A percentile compares a stretch with the other conserved stretches of the same genome.
Evolutionary conservation across 2,888 invertebrate species (phyloP).

Genomic region (Arge pagana): DNA sequence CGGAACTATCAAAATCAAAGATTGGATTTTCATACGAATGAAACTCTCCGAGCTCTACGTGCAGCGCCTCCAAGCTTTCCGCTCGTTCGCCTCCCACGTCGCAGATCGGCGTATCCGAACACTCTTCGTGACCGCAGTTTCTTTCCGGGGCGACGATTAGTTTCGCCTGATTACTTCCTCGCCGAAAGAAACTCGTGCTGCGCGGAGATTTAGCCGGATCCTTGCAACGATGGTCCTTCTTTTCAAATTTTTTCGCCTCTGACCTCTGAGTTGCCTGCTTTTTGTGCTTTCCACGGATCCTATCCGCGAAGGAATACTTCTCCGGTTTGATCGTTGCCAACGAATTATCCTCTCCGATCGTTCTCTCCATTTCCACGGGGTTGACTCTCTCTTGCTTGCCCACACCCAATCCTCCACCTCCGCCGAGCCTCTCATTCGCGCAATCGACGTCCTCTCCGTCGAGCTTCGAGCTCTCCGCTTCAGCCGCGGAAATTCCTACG

Average conservation of each 20-base stretch:
- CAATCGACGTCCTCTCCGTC: too few species aligned
- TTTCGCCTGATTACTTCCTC: not conserved
- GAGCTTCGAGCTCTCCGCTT: not conserved
- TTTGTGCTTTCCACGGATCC: slow-evolving; percentile 1
- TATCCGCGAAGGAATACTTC: slow-evolving; percentile 8
- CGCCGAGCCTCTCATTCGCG: not conserved
- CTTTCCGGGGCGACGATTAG: not conserved
- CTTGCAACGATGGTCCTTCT: not conserved
- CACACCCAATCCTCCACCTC: not conserved
- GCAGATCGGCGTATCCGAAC: too few species aligned
- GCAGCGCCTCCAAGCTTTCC: not conserved
- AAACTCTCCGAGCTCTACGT: slow-evolving; percentile 25
- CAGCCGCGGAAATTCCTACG: not conserved
- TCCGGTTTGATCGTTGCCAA: not conserved
- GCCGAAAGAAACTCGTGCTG: slow-evolving; percentile 7
- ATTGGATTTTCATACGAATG: slow-evolving; percentile 53
- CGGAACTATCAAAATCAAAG: slow-evolving; percentile 48
- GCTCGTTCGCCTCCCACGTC: too few species aligned
- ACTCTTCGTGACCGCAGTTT: too few species aligned
- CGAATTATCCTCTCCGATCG: too few species aligned
- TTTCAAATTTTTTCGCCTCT: not conserved
- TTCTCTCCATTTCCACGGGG: too few species aligned
- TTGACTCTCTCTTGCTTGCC: not conserved
- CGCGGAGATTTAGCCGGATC: slow-evolving; percentile 3
- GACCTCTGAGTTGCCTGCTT: not conserved